Conservation (phyloP, 2,888 invertebrate genomes). For the Seira sanloemensis region DNA sequence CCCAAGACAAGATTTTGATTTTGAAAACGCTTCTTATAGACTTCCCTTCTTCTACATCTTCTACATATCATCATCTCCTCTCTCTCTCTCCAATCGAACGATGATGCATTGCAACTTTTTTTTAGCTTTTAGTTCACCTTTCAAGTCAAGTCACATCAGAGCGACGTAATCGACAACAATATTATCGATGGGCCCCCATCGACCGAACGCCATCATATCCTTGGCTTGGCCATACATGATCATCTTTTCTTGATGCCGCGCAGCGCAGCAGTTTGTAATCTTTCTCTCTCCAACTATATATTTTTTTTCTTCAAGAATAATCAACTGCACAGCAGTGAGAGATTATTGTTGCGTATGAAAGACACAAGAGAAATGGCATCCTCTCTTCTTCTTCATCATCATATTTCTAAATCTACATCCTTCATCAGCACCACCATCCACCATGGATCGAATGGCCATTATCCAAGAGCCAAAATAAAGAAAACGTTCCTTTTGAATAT, state of each 20-base stretch:
- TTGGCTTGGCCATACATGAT: slow-evolving; percentile 14
- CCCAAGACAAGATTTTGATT: not conserved
- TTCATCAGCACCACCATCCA: not conserved
- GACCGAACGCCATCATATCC: slow-evolving; percentile 16
- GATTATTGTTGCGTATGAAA: slow-evolving; percentile 5
- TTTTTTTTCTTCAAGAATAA: not conserved
- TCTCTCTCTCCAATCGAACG: not conserved
- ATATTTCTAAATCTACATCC: no score
- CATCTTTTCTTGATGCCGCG: slow-evolving; percentile 2
- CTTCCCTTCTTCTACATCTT: not conserved
- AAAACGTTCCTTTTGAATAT: not conserved
- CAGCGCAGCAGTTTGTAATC: no score
- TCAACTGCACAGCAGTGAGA: not conserved
- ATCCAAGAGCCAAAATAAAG: not conserved
- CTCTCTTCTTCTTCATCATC: slow-evolving; percentile 5
- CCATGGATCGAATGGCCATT: not conserved
- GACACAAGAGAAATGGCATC: slow-evolving; percentile 20
- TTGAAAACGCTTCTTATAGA: slow-evolving; percentile 1
- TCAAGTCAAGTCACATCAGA: slow-evolving; percentile 39
- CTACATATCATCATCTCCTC: slow-evolving; percentile 7
- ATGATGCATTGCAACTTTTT: slow-evolving; percentile 48
- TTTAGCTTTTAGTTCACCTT: slow-evolving; percentile 46
- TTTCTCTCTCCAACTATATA: no score
- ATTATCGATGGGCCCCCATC: slow-evolving; percentile 15
- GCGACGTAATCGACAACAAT: slow-evolving; percentile 34